Base-by-base conservation (phyloP, 2,797 vertebrate genomes). In the Premnoplex brunnescens region DNA sequence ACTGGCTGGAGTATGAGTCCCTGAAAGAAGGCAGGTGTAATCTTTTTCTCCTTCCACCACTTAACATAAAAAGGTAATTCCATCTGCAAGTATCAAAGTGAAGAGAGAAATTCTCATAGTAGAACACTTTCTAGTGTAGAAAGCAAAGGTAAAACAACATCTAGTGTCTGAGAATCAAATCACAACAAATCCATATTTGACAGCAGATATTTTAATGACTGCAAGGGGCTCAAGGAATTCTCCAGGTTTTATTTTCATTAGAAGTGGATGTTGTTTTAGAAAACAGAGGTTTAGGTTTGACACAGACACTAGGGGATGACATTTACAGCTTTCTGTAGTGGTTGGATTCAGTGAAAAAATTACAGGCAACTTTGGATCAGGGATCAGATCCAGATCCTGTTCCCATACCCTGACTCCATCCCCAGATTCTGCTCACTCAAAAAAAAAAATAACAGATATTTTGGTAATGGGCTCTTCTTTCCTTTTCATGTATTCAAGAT, bases 341-440 rank as follows among this genome's bases (percentile, higher is more conserved):
- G 23, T 72, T 1, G 3, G 22, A 60, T 30, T 49, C 46, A 71
- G 51, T n/a, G 14, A 28, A 79, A 56, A 80, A 28, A 62, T 59
- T 91, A 32, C 32, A 74, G 43, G 32, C 22, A 69, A 5, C 49
- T 91, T 92, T 52, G 56, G 23, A 63, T 69, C 27, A 73, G 41
- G 18, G 15, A 51, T 32, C 22, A 41, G 27, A 78, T 78, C 52
- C 21, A 63, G 62, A 62, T 3, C 12, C 16, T 2, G 3, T 55
- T 6, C 24, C 16, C 32, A 78, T 55, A 54, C 16, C 9, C 15
- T 0, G 39, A 32, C 23, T 6, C 19, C 5, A 19, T 51, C 6
- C 19, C 16, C 27, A 84, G 62, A 39, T 5, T 5, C 12, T 0
- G 0, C 20, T 85, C 22, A 41, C 20, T n/a, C 2, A 1, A 18